A percentile compares a stretch with the other conserved stretches of the same genome.
Conservation (phyloP, 2,888 invertebrate species). For the Dexiosoma caninum region DNA sequence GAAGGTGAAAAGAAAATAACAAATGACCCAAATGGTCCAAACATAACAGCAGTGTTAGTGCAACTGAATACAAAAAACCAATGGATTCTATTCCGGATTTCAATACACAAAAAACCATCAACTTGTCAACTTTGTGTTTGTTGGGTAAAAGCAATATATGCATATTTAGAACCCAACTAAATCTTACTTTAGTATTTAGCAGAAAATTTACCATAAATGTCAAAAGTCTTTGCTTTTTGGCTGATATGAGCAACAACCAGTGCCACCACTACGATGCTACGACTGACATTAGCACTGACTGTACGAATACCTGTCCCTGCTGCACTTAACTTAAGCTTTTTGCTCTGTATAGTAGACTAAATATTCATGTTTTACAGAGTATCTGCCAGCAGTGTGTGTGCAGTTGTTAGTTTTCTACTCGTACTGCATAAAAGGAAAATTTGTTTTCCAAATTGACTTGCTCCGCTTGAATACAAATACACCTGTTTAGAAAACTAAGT, state of each 20-base stretch:
- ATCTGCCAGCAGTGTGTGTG: neutral
- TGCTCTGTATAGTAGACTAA: neutral
- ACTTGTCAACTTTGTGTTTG: neutral
- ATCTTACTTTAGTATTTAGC: slow-evolving; percentile 16
- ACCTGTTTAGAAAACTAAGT: slow-evolving; percentile 43
- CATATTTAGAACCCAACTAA: neutral
- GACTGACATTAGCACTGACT: neutral
- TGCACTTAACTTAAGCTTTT: neutral
- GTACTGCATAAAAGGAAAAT: slow-evolving; percentile 57
- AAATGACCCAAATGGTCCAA: too few species aligned
- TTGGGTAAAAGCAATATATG: neutral
- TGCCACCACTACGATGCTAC: neutral
- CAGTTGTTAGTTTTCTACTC: neutral
- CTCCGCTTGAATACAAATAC: slow-evolving; percentile 61
- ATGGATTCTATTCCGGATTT: too few species aligned
- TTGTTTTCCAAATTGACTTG: slow-evolving; percentile 70
- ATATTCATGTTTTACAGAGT: neutral
- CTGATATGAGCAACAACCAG: slow-evolving; percentile 36
- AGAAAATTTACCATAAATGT: slow-evolving; percentile 51
- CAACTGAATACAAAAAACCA: too few species aligned
- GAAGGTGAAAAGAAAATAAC: too few species aligned
- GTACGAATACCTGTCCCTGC: neutral
- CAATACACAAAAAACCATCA: too few species aligned
- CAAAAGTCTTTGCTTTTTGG: slow-evolving; percentile 52
- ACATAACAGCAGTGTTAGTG: too few species aligned